Base-by-base conservation (phyloP, 1,140 invertebrate species). In the Brachionus asplanchnoidis region DNA sequence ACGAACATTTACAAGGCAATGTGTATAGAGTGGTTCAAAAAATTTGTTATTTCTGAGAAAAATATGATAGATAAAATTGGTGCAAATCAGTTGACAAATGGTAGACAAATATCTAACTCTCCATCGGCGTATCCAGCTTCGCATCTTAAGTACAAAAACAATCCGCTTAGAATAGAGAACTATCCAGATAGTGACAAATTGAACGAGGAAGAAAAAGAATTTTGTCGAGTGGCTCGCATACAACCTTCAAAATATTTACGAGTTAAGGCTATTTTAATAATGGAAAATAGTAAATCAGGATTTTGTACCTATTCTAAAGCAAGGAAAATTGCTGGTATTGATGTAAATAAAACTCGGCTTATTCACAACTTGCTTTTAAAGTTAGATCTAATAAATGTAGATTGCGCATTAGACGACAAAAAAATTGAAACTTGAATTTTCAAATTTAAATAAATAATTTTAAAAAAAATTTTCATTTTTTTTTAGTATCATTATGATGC, bases 21-120 rank as follows among this genome's bases (percentile, higher is more conserved):
- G 44, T 77, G 73, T 26, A 12, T 82, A 12, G 79, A 82, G 6
- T 82, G 79, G 79, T 82, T 82, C 44, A 82, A 82, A 82, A 82
- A 82, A 36, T 82, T 82, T 82, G 79, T 82, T 1, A 44, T 68
- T 11, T 65, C 65, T 3, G 79, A 82, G 26, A 60, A 68, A 60
- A 82, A 65, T 36, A 8, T 65, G 11, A 5, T 26, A n/a, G 78
- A 80, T n/a, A 56, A 65, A 56, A 65, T 65, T 4, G 20, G 9
- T n/a, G n/a, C 26, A 2, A 82, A 44, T 82, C 7, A 46, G 9
- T 32, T 80, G 9, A 53, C 28, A 20, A 73, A 44, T 26, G 73
- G 73, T 40, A 53, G 77, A 80, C 79, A 82, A 65, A 60, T 77
- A 26, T 26, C 73, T 0, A 50, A 28, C 12, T 77, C 73, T n/a